Evolutionary conservation across 92 coral and sea anemone genomes (phyloP), one percentile per base, ranked within the genome.

Genomic region (Chrysogorgia sp.): DNA sequence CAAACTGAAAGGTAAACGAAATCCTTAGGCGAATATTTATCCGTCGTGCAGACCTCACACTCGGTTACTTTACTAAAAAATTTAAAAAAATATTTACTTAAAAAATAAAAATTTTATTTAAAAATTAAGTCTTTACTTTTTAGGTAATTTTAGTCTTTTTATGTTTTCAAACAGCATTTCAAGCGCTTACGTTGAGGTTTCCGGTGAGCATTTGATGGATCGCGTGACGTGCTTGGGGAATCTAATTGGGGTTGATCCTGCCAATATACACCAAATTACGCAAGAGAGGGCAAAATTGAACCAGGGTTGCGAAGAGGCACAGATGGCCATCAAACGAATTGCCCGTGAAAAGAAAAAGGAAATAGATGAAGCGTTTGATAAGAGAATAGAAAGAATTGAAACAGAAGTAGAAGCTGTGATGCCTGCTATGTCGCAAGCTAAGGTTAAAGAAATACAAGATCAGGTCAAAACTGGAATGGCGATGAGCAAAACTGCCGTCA

Each of bases 181-280:
- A 14, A 28, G 56, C 21, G 74, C 74, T 13, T 85, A 85, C 62
- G 69, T 62, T 28, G 81, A 85, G 29, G 71, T 85, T 3, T 85
- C 89, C 49, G 58, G 61, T 26, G 9, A 61, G 62, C 82, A 85
- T 53, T 3, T 85, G 61, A 85, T 85, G 89, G 85, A 80, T 31
- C 81, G 89, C 5, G 79, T 85, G 81, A 85, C 85, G 13, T 85
- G 85, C 40, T 75, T 85, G 9, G 89, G 85, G 0, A 85, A 58
- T 0, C 63, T 85, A 26, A 61, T 85, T 8, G 81, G 85, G 5
- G 81, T 85, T 37, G 89, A 85, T n/a, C 89, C 89, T 0, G 25
- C 23, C 15, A 64, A 84, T 49, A 31, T 13, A 29, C 60, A 71
- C 7, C 56, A 24, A 23, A 84, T 84, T 25, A 50, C n/a, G 81